A percentile compares a stretch with the other conserved stretches of the same genome.
These are phyloP conservation scores for Habrosyne pyritoides DNA, from an alignment of 2,888 invertebrate species.

Conservation along the genomic window DNA sequence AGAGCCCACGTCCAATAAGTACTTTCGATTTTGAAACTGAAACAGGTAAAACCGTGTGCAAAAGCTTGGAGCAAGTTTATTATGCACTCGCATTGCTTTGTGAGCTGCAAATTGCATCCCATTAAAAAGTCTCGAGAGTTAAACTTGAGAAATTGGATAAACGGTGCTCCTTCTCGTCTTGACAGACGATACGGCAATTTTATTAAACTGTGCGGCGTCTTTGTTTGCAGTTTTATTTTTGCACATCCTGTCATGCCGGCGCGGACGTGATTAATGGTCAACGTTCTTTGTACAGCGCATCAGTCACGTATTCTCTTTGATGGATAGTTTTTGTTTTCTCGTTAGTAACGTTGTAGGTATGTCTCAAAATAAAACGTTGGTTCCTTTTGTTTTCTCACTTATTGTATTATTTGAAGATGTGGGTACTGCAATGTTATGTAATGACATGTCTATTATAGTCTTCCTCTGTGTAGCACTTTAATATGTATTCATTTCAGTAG, in stretches of 20 bases:
- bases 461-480: too few species aligned
- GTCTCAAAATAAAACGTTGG: background rate
- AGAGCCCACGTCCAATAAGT: too few species aligned
- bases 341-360: background rate
- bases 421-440: too few species aligned
- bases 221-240: constrained; percentile 5
- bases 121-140: background rate
- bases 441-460: too few species aligned
- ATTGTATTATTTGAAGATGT: constrained; percentile 4
- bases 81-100: background rate
- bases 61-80: too few species aligned
- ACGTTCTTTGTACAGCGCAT: background rate
- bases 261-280: constrained; percentile 3
- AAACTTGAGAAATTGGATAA: background rate
- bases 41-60: background rate
- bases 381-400: background rate
- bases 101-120: background rate
- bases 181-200: background rate
- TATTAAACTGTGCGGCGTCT: background rate
- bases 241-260: background rate
- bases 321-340: background rate
- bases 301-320: constrained; percentile 3
- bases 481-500: too few species aligned
- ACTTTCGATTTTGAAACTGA: background rate
- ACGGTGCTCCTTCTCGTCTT: background rate